Conservation (phyloP, 2,797 vertebrate species). For the Babyrousa celebensis region DNA sequence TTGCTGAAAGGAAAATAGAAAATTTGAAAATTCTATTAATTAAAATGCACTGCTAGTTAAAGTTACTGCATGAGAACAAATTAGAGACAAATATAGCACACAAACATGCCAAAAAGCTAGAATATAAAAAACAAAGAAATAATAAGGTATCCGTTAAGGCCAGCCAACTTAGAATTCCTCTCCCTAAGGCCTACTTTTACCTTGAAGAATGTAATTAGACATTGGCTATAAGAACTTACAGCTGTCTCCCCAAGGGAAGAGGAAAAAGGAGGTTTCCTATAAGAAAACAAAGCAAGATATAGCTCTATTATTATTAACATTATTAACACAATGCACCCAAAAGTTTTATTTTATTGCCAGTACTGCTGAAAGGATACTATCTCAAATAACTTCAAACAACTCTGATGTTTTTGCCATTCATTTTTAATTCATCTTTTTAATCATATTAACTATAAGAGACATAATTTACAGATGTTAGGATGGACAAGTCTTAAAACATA, state of each 20-base stretch:
- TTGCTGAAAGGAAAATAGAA: neutral
- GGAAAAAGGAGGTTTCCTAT: neutral
- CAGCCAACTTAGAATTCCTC: neutral
- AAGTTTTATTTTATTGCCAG: neutral
- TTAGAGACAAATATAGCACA: neutral
- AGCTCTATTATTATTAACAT: neutral
- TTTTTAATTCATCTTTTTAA: neutral
- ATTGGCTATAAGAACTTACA: neutral
- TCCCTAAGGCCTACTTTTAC: neutral
- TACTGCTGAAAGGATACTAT: neutral
- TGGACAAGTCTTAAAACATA: neutral
- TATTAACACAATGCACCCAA: neutral
- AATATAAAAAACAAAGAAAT: neutral
- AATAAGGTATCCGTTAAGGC: neutral
- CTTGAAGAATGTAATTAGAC: slow-evolving; percentile 9
- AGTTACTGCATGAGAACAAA: neutral
- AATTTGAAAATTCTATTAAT: neutral
- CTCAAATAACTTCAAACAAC: neutral
- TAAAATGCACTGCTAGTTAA: neutral
- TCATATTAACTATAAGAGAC: neutral
- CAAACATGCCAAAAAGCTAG: neutral
- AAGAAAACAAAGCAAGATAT: neutral
- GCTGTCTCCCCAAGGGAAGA: neutral
- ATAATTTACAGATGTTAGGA: neutral
- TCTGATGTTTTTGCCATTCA: neutral